Base-by-base conservation (phyloP, 2,113 vertebrate species). In the Struthidea cinerea region DNA sequence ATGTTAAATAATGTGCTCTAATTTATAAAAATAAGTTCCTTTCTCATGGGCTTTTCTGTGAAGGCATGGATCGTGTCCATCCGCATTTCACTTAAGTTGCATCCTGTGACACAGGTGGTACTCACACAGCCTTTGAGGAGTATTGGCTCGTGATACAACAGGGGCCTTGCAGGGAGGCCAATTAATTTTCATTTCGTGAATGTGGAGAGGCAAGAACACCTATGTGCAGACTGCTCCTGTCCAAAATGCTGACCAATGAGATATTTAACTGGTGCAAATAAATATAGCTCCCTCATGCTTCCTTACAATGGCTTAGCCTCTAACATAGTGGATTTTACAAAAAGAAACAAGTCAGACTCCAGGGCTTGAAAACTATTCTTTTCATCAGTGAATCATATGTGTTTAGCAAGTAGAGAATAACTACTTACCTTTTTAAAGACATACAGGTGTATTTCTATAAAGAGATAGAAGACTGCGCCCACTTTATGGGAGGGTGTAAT, bases 101-200 rank as follows among this genome's bases (percentile, higher is more conserved):
- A 7, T 46, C 2, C 2, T 35, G 11, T 30, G 30, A 6, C 17
- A 9, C 1, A 32, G 32, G 7, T 24, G 28, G 12, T 30, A 2
- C 47, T 53, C 28, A 23, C 7, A 2, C 7, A 24, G 23, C 22
- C 19, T 52, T 81, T 4, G 21, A 67, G 39, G 23, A 37, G 16
- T 21, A 27, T 14, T 30, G n/a, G 16, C 17, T 71, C 11, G 0
- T 67, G 67, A 13, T 65, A 26, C 8, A 41, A 7, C n/a, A 57
- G 30, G 17, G 16, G 11, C 47, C 52, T 11, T 61, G 50, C 16
- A 46, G 20, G 8, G 24, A 14, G 17, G 23, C 18, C 4, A 55
- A 11, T 60, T 88, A 9, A n/a, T 60, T 91, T 78, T 74, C 44
- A 41, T 64, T 82, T 81, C 57, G 52, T 70, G 42, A 44, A 7